These are phyloP conservation scores for Papilio polytes DNA, from an alignment of 1,140 invertebrate species.

Conservation along the genomic window DNA sequence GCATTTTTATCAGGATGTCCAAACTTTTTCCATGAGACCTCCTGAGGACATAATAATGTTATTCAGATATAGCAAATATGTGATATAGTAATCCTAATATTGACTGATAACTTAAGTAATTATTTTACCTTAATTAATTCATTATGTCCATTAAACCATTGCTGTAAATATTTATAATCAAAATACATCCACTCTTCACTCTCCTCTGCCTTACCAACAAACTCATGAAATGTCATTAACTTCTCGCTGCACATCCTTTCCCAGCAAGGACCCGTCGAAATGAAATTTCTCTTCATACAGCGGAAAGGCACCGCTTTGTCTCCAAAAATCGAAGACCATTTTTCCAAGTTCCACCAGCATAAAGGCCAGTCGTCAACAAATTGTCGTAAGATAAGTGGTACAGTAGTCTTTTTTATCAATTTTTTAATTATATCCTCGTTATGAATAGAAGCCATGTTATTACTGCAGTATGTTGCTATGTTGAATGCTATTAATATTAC, in stretches of 20 bases:
- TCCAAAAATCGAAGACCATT: constrained; percentile 82
- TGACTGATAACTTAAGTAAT: background rate
- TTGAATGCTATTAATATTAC: background rate
- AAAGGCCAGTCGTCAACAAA: constrained; percentile 71
- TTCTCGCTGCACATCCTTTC: constrained; percentile 86
- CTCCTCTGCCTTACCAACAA: constrained; percentile 81
- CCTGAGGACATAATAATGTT: constrained; percentile 69
- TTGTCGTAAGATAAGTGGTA: constrained; percentile 64
- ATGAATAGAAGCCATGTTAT: constrained; percentile 50
- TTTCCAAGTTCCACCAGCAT: constrained; percentile 73
- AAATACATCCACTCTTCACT: constrained; percentile 89
- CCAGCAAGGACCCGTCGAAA: constrained; percentile 88
- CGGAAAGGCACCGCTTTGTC: constrained; percentile 77
- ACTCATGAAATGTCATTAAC: constrained; percentile 86
- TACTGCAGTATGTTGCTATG: background rate
- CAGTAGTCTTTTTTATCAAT: constrained; percentile 55
- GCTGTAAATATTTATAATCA: constrained; percentile 93
- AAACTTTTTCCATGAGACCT: constrained; percentile 89
- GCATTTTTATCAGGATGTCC: constrained; percentile 89
- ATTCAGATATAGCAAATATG: background rate
- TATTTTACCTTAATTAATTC: constrained; percentile 85
- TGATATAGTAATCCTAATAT: background rate
- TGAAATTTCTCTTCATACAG: constrained; percentile 66
- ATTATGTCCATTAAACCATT: constrained; percentile 86
- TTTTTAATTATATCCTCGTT: constrained; percentile 63